Evolutionary conservation across 2,113 vertebrate genomes (phyloP).

Genomic region (Epinephelus fuscoguttatus): DNA sequence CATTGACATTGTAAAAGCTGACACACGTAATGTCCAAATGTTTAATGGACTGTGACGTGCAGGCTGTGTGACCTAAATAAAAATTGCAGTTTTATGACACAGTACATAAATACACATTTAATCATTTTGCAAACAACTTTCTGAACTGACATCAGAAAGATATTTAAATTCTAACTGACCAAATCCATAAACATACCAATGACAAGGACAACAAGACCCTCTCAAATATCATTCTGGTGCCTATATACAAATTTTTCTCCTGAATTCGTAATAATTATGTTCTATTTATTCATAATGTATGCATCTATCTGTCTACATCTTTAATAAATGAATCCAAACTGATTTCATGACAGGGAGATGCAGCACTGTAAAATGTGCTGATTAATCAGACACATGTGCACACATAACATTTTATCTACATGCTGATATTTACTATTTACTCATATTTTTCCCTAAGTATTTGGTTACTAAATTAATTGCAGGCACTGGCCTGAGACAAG

Average conservation of each 20-base stretch:
- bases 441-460: not conserved
- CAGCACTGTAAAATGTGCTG: not conserved
- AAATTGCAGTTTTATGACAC: not conserved
- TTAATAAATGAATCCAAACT: not conserved
- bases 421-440: not conserved
- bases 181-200: not conserved
- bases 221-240: not conserved
- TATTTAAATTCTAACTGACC: not conserved
- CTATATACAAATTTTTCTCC: not conserved
- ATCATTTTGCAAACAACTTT: not conserved
- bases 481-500: conserved; percentile 9
- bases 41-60: conserved; percentile 13
- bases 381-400: not conserved
- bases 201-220: not conserved
- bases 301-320: not conserved
- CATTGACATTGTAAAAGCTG: not conserved
- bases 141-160: not conserved
- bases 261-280: too few species aligned
- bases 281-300: not conserved
- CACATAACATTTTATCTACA: not conserved
- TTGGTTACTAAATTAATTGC: not conserved
- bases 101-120: not conserved
- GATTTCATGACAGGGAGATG: not conserved
- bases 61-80: not conserved
- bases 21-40: not conserved